Evolutionary conservation across 53 echinoderm and acorn worm genomes (phyloP).

Genomic region (Patiria pectinifera): DNA sequence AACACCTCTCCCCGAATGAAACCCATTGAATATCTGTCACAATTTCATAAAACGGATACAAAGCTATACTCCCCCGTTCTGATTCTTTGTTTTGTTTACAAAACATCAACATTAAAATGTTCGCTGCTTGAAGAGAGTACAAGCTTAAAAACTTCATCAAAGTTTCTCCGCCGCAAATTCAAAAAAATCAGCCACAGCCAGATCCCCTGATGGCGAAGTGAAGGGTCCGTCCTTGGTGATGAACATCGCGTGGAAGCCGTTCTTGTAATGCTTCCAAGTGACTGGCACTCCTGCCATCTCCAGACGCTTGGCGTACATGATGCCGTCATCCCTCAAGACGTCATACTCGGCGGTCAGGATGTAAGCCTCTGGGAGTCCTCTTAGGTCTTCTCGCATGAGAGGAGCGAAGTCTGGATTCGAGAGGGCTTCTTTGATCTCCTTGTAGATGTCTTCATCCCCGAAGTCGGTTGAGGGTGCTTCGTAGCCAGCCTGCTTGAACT

Average conservation of each 20-base stretch:
- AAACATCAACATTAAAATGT: no score
- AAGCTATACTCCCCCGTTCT: no score
- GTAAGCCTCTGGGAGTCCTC: slow-evolving; percentile 71
- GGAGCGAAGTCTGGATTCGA: slow-evolving; percentile 78
- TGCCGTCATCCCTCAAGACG: slow-evolving; percentile 87
- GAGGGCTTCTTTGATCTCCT: slow-evolving; percentile 53
- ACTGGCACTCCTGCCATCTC: slow-evolving; percentile 80
- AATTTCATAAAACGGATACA: no score
- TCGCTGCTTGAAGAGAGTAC: not conserved
- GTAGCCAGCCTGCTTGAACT: slow-evolving; percentile 62
- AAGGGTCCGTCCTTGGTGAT: not conserved
- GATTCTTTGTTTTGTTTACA: no score
- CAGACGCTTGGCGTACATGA: slow-evolving; percentile 85
- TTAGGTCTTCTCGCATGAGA: slow-evolving; percentile 73
- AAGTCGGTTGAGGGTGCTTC: slow-evolving; percentile 62
- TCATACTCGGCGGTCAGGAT: slow-evolving; percentile 87
- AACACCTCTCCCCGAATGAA: no score
- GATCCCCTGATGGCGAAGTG: not conserved
- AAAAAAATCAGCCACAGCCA: not conserved
- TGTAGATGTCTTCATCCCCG: slow-evolving; percentile 69
- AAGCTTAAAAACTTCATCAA: not conserved
- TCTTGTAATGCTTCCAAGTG: slow-evolving; percentile 61
- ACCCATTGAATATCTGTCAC: no score
- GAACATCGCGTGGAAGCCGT: slow-evolving; percentile 63
- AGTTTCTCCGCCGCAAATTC: not conserved